phyloP scores from a whole-genome alignment of 2,888 invertebrate species.

The Lycophotia porphyrea region DNA sequence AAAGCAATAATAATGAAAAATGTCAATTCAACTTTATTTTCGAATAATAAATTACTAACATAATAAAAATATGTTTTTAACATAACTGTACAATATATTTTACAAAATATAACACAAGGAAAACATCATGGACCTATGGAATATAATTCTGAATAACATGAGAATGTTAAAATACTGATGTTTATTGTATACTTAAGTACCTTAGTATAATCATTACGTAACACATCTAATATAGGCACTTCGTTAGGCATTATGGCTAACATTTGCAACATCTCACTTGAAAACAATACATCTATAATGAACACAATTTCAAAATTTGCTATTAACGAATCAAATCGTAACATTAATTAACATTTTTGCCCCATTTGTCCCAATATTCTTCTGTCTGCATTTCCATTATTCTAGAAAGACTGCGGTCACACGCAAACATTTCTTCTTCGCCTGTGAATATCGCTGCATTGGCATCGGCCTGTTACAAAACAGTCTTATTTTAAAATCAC shows the following conservation, averaged over 20 bases:
- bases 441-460: constrained; percentile 98
- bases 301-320: constrained; percentile 43
- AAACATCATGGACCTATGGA: constrained; percentile 49
- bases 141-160: constrained; percentile 53
- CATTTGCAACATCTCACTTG: constrained; percentile 42
- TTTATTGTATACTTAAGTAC: constrained; percentile 40
- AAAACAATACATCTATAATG: constrained; percentile 30
- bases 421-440: constrained; percentile 99
- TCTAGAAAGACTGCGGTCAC: constrained; percentile 97
- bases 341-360: constrained; percentile 82
- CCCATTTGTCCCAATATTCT: constrained; percentile 97
- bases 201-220: constrained; percentile 32
- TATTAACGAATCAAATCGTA: constrained; percentile 16
- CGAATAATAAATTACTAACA: constrained; percentile 70
- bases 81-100: constrained; percentile 53
- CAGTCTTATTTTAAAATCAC: neutral
- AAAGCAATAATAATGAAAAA: constrained; percentile 18
- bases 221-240: constrained; percentile 59
- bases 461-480: constrained; percentile 91
- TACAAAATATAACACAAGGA: constrained; percentile 58
- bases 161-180: constrained; percentile 65
- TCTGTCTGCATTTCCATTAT: constrained; percentile 98
- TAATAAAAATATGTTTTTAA: constrained; percentile 60
- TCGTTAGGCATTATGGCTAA: constrained; percentile 42
- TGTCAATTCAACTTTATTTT: constrained; percentile 56